A percentile compares a stretch with the other conserved stretches of the same genome.
Evolutionary conservation across 2,888 invertebrate genomes (phyloP).

Genomic region (Hydraecia micacea): DNA sequence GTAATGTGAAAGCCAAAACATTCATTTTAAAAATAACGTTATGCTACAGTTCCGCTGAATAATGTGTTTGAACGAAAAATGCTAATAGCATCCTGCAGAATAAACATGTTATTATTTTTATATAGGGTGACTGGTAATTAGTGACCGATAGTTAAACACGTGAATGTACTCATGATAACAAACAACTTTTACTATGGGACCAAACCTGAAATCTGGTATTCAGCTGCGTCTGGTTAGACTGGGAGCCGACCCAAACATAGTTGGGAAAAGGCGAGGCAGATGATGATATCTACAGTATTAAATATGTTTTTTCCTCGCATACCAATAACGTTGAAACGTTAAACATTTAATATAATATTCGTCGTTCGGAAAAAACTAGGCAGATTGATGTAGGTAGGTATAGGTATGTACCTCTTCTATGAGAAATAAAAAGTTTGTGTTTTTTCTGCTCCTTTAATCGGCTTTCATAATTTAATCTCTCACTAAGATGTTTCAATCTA

Average conservation of each 20-base stretch:
- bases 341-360: too few relatives aligned
- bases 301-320: too few relatives aligned
- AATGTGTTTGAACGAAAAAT: background rate
- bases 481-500: slow-evolving; percentile 1
- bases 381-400: background rate
- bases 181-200: too few relatives aligned
- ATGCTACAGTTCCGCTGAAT: background rate
- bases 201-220: too few relatives aligned
- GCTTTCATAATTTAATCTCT: slow-evolving; percentile 2
- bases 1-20: background rate
- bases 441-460: background rate
- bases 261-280: background rate
- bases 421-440: background rate
- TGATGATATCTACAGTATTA: background rate
- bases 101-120: background rate
- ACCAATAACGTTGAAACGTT: too few relatives aligned
- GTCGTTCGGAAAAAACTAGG: background rate
- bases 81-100: background rate
- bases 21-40: background rate
- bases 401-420: background rate
- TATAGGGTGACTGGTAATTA: too few relatives aligned
- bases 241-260: background rate
- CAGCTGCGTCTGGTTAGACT: background rate
- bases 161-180: too few relatives aligned
- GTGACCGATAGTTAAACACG: too few relatives aligned